Base-by-base conservation (phyloP, 2,113 vertebrate genomes). In the Tapirus terrestris region DNA sequence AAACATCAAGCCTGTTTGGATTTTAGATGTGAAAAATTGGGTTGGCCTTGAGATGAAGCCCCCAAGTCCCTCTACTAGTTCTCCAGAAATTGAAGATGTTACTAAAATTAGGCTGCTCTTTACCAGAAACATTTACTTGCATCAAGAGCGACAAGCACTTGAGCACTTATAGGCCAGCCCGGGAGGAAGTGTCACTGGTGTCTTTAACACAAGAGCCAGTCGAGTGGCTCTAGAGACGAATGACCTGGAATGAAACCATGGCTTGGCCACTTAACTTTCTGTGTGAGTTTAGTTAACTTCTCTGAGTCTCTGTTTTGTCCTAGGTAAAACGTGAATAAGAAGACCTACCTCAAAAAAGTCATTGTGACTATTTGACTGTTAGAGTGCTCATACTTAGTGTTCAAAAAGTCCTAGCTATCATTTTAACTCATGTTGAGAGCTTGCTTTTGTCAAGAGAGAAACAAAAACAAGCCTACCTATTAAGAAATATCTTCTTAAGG, bases 51-150 rank as follows among this genome's bases (percentile, higher is more conserved):
- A 60, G 43, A 60, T 6, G 16, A 77, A 92, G 84, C 31, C 56
- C 67, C 61, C 31, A 60, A 75, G 29, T 96, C 70, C 31, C 4
- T 85, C 56, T 39, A 51, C 51, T 73, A 39, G 18, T 79, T 91
- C 23, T 75, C 39, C 56, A 77, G 61, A 87, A 76, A 87, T n/a
- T 56, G 17, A 94, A 53, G 45, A 51, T 83, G 29, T 70, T 89
- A 31, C 85, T 90, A 82, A 94, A 92, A 93, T 83, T 90, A 86
- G 67, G 18, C 48, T 86, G 14, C 56, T 82, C 21, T 87, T 82
- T 82, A 51, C 60, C n/a, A 70, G 36, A 87, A 80, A 61, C 0
- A 0, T n/a, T 90, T 77, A 95, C 67, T 77, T 82, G 56, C 76
- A 61, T 53, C 4, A 12, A 85, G 29, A 92, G 73, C 39, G 68